These are phyloP conservation scores for Hypomecis punctinalis DNA, from an alignment of 2,888 invertebrate species.

Conservation along the genomic window DNA sequence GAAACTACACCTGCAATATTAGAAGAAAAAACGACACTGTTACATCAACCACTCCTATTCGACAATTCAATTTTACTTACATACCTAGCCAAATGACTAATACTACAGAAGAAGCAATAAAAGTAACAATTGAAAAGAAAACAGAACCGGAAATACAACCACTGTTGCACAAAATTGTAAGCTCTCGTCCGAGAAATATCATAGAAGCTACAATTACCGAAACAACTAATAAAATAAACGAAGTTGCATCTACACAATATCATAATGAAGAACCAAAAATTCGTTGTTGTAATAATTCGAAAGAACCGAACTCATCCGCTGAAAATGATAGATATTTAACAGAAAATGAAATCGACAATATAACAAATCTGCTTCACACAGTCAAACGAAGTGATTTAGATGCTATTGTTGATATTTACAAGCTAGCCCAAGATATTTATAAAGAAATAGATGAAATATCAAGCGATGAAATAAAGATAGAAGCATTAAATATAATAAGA, in stretches of 20 bases:
- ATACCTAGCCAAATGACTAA: slow-evolving; percentile 29
- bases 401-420: slow-evolving; percentile 75
- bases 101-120: slow-evolving; percentile 1
- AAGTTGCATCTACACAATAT: not conserved
- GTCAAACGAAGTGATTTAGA: slow-evolving; percentile 76
- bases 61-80: slow-evolving; percentile 56
- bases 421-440: slow-evolving; percentile 75
- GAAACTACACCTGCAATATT: slow-evolving; percentile 75
- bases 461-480: slow-evolving; percentile 46
- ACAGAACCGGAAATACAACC: slow-evolving; percentile 28
- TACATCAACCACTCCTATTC: slow-evolving; percentile 49
- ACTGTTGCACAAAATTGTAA: slow-evolving; percentile 27
- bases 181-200: slow-evolving; percentile 21
- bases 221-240: not conserved
- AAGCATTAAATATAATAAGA: slow-evolving; percentile 37
- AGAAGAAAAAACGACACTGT: slow-evolving; percentile 54
- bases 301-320: slow-evolving; percentile 11
- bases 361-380: slow-evolving; percentile 65
- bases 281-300: not conserved
- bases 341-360: slow-evolving; percentile 66
- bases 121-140: slow-evolving; percentile 39
- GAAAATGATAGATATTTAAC: slow-evolving; percentile 66
- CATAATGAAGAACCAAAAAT: not conserved
- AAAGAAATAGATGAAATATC: slow-evolving; percentile 64
- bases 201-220: not conserved